phyloP scores from a whole-genome alignment of 2,113 vertebrate genomes.

The Hystrix cristata region DNA sequence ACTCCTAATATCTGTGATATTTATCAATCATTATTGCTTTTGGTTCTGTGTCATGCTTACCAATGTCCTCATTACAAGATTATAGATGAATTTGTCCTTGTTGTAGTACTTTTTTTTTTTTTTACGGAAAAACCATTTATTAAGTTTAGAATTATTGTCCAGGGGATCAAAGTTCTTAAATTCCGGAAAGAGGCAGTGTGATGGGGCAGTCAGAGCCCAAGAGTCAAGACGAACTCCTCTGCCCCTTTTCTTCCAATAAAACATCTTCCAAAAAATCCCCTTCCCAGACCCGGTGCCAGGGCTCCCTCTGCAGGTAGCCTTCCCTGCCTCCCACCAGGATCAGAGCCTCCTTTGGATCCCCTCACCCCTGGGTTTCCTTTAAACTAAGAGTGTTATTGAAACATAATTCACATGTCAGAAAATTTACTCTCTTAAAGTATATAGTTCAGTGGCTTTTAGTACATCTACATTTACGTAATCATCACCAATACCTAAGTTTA shows the following conservation, averaged over 20 bases:
- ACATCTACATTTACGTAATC: background rate
- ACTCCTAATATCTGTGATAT: background rate
- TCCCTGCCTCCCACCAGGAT: background rate
- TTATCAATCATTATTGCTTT: constrained; percentile 17
- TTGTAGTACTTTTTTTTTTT: background rate
- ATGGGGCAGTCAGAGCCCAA: background rate
- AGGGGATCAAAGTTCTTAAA: background rate
- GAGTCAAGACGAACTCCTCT: background rate
- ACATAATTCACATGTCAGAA: background rate
- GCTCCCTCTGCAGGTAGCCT: background rate
- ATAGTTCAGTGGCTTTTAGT: background rate
- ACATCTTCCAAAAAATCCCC: background rate
- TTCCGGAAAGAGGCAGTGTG: background rate
- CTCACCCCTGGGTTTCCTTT: background rate
- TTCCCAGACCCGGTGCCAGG: background rate
- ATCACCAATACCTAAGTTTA: background rate
- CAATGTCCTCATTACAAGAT: background rate
- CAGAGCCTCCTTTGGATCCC: background rate
- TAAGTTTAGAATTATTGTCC: constrained; percentile 15
- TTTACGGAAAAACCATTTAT: background rate
- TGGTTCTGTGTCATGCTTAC: constrained; percentile 23
- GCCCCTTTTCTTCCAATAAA: background rate
- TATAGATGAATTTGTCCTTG: background rate
- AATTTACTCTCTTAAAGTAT: too few relatives aligned
- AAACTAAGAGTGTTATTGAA: background rate